Percentiles rank a stretch among this genome's conserved stretches.
Conservation (phyloP, 2,888 invertebrate species). For the Rotaria macrura region DNA sequence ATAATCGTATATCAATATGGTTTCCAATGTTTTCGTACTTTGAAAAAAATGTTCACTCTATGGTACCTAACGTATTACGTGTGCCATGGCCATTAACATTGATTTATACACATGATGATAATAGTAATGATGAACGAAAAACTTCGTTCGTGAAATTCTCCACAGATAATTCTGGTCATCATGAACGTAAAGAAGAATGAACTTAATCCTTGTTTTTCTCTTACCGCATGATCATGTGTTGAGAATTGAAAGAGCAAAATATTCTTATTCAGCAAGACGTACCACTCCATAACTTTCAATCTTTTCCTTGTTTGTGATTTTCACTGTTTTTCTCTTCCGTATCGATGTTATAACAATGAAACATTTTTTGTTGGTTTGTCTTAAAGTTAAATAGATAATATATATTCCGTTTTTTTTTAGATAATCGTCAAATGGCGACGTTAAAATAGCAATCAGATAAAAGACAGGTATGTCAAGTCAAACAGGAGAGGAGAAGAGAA, state of each 20-base stretch:
- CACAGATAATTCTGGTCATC: background rate
- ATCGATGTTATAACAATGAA: background rate
- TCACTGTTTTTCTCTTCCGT: background rate
- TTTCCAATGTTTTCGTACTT: slow-evolving; percentile 93
- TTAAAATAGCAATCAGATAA: background rate
- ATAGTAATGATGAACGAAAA: background rate
- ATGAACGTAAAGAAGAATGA: background rate
- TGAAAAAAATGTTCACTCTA: slow-evolving; percentile 60
- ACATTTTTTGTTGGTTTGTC: background rate
- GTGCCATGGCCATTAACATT: background rate
- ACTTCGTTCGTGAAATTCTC: background rate
- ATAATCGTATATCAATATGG: slow-evolving; percentile 71
- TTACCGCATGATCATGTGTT: no score
- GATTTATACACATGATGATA: background rate
- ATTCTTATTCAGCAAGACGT: no score
- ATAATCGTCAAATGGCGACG: background rate
- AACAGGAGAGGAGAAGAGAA: background rate
- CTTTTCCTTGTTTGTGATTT: no score
- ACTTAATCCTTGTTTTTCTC: no score
- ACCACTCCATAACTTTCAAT: no score
- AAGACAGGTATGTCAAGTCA: background rate
- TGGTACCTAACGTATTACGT: slow-evolving; percentile 74
- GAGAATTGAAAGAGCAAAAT: no score
- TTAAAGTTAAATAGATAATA: background rate
- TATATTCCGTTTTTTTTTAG: background rate